Evolutionary conservation across 2,113 vertebrate species (phyloP).

Genomic region (Rhinolophus sinicus): DNA sequence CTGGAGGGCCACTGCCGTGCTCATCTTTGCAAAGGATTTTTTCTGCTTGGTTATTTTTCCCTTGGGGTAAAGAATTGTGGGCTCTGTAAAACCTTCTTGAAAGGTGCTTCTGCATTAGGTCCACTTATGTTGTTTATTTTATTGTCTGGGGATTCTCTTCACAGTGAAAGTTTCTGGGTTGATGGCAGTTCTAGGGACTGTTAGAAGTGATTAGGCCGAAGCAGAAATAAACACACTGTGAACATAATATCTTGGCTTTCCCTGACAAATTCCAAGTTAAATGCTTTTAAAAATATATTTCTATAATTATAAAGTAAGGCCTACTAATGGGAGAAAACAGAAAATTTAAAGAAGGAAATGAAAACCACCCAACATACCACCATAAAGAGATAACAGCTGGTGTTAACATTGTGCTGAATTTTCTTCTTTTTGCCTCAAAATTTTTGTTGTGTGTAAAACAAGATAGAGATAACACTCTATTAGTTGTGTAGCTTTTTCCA

Average conservation of each 20-base stretch:
- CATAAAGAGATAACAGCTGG: background rate
- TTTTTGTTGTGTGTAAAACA: background rate
- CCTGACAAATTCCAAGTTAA: background rate
- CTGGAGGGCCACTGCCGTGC: rapidly evolving
- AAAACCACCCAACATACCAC: background rate
- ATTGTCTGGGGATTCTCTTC: conserved; percentile 17
- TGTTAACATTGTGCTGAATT: background rate
- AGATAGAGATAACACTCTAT: background rate
- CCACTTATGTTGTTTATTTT: conserved; percentile 34
- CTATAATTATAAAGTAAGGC: background rate
- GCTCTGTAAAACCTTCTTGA: background rate
- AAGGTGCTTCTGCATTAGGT: conserved; percentile 44
- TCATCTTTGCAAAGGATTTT: conserved; percentile 6
- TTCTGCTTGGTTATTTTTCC: background rate
- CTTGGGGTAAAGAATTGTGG: background rate
- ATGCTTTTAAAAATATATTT: conserved; percentile 35
- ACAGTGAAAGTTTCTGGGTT: background rate
- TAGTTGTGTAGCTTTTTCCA: background rate
- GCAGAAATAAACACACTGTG: conserved; percentile 44
- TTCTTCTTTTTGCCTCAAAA: background rate
- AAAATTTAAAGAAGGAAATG: background rate
- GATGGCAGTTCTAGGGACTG: background rate
- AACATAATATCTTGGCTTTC: background rate
- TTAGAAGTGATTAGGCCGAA: conserved; percentile 21
- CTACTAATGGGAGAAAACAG: background rate